Base-by-base conservation (phyloP, 2,113 vertebrate species). In the Fregetta grallaria region DNA sequence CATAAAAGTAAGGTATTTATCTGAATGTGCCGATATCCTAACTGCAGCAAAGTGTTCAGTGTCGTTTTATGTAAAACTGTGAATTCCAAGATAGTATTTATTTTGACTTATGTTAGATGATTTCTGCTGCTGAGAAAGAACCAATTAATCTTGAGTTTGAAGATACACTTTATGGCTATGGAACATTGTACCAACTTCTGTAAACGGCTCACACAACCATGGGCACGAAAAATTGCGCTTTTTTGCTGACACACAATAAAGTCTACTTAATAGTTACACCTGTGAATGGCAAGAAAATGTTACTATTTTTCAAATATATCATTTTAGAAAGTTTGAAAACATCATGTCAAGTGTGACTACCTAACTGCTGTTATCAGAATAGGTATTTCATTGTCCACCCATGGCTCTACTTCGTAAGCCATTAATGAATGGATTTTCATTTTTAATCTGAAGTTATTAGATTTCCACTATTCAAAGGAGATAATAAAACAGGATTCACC, bases 91-190 rank as follows among this genome's bases (percentile, higher is more conserved):
- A 1, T 86, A 88, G 77, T 11, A 25, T 75, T 95, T 93, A 62
- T 93, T 92, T 22, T 91, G 11, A 70, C 36, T 77, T 34, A 12
- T 0, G 10, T 27, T 95, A 94, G 86, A 91, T 1, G 2, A 86
- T 86, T 96, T 78, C 87, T 87, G 95, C 92, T 93, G 85, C 95
- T 88, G 84, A 74, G 75, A 40, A 68, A 56, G 23, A 38, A 26
- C 38, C 13, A 3, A 26, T 70, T 19, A 15, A 76, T 53, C 70
- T 71, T 6, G 3, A 40, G 32, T 77, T 81, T 86, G 88, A 76
- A 94, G 78, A 86, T 66, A 65, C 61, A 49, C 61, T 65, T 34
- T 26, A 29, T 72, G 97, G 76, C 91, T 74, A 3, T 15, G 86
- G 70, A 94, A 56, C 9, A 6, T 6, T 10, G 26, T 12, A 70